phyloP scores from a whole-genome alignment of 2,797 vertebrate genomes.

The Acrocephalus scirpaceus region DNA sequence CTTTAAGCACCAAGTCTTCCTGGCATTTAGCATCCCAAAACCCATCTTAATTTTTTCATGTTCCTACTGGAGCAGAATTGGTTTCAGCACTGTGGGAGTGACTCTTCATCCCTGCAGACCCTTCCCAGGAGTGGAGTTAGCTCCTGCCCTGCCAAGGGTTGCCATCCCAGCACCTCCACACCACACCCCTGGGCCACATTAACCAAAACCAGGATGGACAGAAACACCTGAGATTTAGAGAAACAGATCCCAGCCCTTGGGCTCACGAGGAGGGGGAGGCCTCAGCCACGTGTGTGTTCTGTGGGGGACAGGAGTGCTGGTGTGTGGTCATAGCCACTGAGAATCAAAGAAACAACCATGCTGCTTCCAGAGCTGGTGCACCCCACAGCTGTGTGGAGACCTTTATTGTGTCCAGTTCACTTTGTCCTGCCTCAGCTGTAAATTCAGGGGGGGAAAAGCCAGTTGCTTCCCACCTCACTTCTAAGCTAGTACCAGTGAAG shows the following conservation, averaged over 20 bases:
- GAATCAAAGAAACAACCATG: not conserved
- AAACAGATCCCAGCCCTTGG: not conserved
- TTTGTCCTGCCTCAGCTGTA: not conserved
- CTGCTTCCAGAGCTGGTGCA: not conserved
- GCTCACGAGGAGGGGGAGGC: not conserved
- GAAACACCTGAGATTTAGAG: not conserved
- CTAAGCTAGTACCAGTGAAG: not conserved
- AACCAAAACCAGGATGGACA: not conserved
- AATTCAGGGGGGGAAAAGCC: not conserved
- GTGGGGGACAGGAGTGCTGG: not conserved
- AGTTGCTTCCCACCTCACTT: not conserved
- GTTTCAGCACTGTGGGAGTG: not conserved
- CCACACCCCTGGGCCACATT: not conserved
- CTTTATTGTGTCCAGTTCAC: not conserved
- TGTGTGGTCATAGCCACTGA: not conserved
- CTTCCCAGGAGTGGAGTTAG: not conserved
- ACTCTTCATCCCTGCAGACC: not conserved
- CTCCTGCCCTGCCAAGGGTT: not conserved
- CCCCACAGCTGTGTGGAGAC: fast-evolving
- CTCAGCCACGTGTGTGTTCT: not conserved
- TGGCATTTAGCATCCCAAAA: not conserved
- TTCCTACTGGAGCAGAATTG: not conserved
- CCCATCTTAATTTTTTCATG: not conserved
- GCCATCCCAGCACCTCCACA: not conserved
- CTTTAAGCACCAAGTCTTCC: not conserved